These are phyloP conservation scores for Acanthoscelides obtectus DNA, from an alignment of 2,888 invertebrate genomes.

Conservation along the genomic window DNA sequence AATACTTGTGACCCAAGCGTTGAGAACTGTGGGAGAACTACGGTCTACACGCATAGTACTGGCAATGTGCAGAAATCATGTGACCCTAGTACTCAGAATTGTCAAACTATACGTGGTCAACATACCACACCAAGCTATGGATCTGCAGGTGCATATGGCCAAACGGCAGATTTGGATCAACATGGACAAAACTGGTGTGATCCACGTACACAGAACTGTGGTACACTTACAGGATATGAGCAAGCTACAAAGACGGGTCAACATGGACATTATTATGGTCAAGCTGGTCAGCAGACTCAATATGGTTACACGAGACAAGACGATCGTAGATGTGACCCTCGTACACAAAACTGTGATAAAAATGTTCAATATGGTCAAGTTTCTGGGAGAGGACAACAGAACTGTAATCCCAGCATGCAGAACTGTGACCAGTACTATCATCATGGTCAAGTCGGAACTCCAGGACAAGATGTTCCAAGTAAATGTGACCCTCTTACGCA, in stretches of 20 bases:
- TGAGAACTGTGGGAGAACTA: neutral
- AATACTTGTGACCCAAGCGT: no score
- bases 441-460: no score
- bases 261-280: neutral
- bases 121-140: neutral
- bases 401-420: no score
- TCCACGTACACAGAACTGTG: neutral
- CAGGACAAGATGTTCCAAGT: no score
- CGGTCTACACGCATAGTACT: neutral
- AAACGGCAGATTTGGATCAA: no score
- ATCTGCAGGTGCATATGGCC: neutral
- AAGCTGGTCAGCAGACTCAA: no score
- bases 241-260: neutral
- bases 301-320: no score
- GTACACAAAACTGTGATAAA: conserved; percentile 13
- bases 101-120: neutral
- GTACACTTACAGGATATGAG: neutral
- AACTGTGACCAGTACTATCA: no score
- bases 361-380: neutral
- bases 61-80: neutral
- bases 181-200: no score
- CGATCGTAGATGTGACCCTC: conserved; percentile 14
- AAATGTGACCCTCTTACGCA: neutral
- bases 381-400: conserved; percentile 1
- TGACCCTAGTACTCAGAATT: conserved; percentile 8